These are phyloP conservation scores for Poecilia picta DNA, from an alignment of 2,797 vertebrate species.

Conservation along the genomic window DNA sequence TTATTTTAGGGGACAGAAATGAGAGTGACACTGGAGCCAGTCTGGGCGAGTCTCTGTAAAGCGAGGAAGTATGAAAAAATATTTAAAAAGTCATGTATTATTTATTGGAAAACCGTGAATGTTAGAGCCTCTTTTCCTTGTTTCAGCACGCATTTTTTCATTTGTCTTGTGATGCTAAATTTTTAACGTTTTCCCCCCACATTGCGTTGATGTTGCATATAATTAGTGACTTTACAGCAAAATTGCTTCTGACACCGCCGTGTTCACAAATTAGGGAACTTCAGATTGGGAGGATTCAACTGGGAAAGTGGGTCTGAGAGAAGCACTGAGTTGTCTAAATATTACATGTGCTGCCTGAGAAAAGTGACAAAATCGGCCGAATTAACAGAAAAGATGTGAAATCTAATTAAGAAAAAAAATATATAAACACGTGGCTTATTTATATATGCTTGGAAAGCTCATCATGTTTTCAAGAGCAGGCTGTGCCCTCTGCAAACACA, in stretches of 20 bases:
- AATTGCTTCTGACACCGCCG: slow-evolving; percentile 96
- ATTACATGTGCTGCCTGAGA: slow-evolving; percentile 89
- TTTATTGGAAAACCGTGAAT: slow-evolving; percentile 92
- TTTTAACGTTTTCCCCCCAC: slow-evolving; percentile 92
- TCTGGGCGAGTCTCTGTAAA: slow-evolving; percentile 52
- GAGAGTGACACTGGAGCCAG: slow-evolving; percentile 59
- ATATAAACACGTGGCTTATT: slow-evolving; percentile 73
- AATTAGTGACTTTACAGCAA: slow-evolving; percentile 96
- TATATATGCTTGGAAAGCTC: slow-evolving; percentile 76
- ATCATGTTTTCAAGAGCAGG: slow-evolving; percentile 70
- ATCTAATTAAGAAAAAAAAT: slow-evolving; percentile 77
- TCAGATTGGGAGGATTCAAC: slow-evolving; percentile 90
- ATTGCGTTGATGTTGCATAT: slow-evolving; percentile 95
- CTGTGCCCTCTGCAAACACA: slow-evolving; percentile 71
- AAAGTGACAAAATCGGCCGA: slow-evolving; percentile 97
- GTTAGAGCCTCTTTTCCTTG: slow-evolving; percentile 89
- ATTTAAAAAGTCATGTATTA: slow-evolving; percentile 88
- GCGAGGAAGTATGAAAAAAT: slow-evolving; percentile 12
- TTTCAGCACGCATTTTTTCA: slow-evolving; percentile 93
- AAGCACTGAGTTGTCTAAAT: slow-evolving; percentile 90
- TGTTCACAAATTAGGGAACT: slow-evolving; percentile 94
- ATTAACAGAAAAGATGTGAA: slow-evolving; percentile 89
- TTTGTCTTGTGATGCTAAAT: slow-evolving; percentile 97
- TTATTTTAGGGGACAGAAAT: slow-evolving; percentile 46
- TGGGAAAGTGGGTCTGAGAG: slow-evolving; percentile 86